These are phyloP conservation scores for Aphidius ervi DNA, from an alignment of 1,140 invertebrate genomes.

Conservation along the genomic window DNA sequence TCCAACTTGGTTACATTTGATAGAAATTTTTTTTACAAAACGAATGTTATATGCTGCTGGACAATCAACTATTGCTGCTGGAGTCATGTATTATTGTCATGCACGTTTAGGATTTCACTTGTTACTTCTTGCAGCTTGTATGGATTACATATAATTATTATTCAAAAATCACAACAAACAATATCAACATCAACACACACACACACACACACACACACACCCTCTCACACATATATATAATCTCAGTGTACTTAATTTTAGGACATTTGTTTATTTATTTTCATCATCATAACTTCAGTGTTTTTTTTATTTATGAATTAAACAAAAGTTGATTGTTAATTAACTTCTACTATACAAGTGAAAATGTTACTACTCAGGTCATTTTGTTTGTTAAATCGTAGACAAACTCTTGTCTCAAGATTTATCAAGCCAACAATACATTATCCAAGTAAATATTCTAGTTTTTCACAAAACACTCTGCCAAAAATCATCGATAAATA, in stretches of 20 bases:
- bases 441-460: too few species aligned
- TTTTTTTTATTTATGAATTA: too few species aligned
- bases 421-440: too few species aligned
- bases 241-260: too few species aligned
- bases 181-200: not conserved
- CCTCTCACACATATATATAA: too few species aligned
- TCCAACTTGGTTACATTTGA: constrained; percentile 32
- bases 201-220: too few species aligned
- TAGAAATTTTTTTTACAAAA: constrained; percentile 33
- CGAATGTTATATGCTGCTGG: constrained; percentile 33
- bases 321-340: too few species aligned
- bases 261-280: constrained; percentile 1
- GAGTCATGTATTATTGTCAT: constrained; percentile 33
- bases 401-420: not conserved
- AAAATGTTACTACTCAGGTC: constrained; percentile 11
- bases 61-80: constrained; percentile 29
- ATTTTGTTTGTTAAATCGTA: constrained; percentile 7
- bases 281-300: not conserved
- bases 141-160: constrained; percentile 27
- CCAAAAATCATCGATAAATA: constrained; percentile 9
- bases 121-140: constrained; percentile 31
- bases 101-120: constrained; percentile 29
- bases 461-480: not conserved
- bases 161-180: not conserved
- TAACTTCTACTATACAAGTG: too few species aligned